Conservation (phyloP, 2,888 invertebrate genomes). For the Philereme transversata region DNA sequence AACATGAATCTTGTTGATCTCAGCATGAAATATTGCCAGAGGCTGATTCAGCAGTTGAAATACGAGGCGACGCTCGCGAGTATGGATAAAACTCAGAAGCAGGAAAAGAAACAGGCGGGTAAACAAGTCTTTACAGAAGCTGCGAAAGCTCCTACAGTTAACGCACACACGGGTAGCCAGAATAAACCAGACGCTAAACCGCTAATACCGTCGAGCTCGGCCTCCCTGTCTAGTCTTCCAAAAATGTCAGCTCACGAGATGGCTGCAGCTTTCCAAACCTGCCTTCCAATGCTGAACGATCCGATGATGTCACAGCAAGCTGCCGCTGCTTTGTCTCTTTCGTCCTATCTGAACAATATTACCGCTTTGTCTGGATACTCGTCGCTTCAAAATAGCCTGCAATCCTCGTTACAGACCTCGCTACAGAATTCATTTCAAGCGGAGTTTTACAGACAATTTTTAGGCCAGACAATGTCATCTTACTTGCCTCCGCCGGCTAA, state of each 20-base stretch:
- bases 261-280: constrained; percentile 69
- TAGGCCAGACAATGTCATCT: constrained; percentile 63
- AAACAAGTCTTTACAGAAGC: constrained; percentile 51
- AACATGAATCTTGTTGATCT: constrained; percentile 86
- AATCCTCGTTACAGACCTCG: constrained; percentile 60
- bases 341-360: constrained; percentile 66
- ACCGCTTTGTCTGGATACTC: constrained; percentile 66
- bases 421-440: constrained; percentile 71
- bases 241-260: constrained; percentile 70
- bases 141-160: constrained; percentile 42
- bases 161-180: constrained; percentile 33
- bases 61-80: constrained; percentile 75
- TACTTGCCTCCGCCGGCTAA: constrained; percentile 63
- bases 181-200: constrained; percentile 55
- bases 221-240: constrained; percentile 50
- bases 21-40: constrained; percentile 88
- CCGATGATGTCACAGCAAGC: constrained; percentile 66
- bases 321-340: constrained; percentile 65
- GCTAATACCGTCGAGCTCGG: constrained; percentile 35
- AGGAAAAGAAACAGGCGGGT: constrained; percentile 65
- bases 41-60: constrained; percentile 84
- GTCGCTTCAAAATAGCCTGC: constrained; percentile 61
- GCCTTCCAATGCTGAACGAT: constrained; percentile 69
- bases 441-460: constrained; percentile 72
- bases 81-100: constrained; percentile 65